A percentile compares a stretch with the other conserved stretches of the same genome.
phyloP scores from a whole-genome alignment of 2,888 invertebrate species.

The Metalampra italica region DNA sequence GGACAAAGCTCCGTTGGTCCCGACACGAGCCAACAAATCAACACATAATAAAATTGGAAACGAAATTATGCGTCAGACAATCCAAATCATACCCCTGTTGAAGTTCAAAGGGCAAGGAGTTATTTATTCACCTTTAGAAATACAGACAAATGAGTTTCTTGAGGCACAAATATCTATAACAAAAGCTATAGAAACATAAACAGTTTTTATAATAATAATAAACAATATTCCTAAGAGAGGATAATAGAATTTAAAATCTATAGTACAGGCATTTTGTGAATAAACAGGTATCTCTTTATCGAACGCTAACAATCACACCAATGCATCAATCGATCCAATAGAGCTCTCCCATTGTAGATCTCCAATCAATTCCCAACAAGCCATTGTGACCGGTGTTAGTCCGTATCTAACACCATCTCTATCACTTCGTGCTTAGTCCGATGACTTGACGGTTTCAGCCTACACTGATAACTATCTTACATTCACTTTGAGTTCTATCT shows the following conservation, averaged over 20 bases:
- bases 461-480: slow-evolving; percentile 1
- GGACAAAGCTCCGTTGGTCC: slow-evolving; percentile 1
- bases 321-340: slow-evolving; percentile 36
- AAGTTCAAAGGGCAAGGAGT: background rate
- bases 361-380: slow-evolving; percentile 48
- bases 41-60: slow-evolving; percentile 10
- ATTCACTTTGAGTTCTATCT: slow-evolving; percentile 6
- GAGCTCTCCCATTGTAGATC: slow-evolving; percentile 41
- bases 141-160: no score
- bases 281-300: slow-evolving; percentile 12
- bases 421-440: slow-evolving; percentile 42
- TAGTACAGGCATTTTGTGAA: background rate
- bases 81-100: background rate
- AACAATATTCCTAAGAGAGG: no score
- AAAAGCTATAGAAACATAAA: no score
- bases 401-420: slow-evolving; percentile 52
- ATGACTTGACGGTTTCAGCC: slow-evolving; percentile 45
- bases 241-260: no score
- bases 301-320: slow-evolving; percentile 31
- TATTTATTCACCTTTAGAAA: no score
- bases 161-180: no score
- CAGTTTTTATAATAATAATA: no score
- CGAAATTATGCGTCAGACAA: background rate
- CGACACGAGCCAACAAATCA: slow-evolving; percentile 11
- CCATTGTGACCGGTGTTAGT: slow-evolving; percentile 48